Conservation (phyloP, 2,113 vertebrate species). For the Laticauda colubrina region DNA sequence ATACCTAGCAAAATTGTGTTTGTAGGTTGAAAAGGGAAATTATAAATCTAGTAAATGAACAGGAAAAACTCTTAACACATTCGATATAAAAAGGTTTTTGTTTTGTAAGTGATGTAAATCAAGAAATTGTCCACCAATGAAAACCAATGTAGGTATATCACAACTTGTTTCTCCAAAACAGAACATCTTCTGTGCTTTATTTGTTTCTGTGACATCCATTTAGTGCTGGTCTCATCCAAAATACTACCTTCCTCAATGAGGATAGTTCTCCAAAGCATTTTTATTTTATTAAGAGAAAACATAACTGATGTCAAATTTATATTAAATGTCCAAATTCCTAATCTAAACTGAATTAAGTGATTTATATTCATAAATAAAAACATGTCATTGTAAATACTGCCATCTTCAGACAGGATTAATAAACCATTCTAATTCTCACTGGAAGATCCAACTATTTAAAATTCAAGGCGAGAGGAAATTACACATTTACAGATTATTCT, state of each 20-base stretch:
- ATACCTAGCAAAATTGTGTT: neutral
- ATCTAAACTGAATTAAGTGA: neutral
- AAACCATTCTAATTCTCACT: neutral
- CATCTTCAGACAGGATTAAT: neutral
- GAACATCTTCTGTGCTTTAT: neutral
- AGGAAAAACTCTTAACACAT: neutral
- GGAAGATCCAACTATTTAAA: neutral
- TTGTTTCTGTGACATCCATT: neutral
- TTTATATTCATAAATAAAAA: neutral
- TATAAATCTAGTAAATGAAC: neutral
- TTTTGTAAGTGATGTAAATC: neutral
- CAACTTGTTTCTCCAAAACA: neutral
- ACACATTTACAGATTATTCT: neutral
- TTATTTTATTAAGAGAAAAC: neutral
- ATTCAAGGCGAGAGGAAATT: neutral
- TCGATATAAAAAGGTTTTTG: neutral
- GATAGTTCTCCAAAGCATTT: neutral
- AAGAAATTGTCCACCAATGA: neutral
- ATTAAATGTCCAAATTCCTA: neutral
- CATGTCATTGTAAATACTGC: neutral
- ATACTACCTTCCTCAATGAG: neutral
- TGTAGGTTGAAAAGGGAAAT: neutral
- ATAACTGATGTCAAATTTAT: neutral
- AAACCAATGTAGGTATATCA: neutral
- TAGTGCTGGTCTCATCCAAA: neutral